phyloP scores from a whole-genome alignment of 2,888 invertebrate species.

The Pheosia tremula region DNA sequence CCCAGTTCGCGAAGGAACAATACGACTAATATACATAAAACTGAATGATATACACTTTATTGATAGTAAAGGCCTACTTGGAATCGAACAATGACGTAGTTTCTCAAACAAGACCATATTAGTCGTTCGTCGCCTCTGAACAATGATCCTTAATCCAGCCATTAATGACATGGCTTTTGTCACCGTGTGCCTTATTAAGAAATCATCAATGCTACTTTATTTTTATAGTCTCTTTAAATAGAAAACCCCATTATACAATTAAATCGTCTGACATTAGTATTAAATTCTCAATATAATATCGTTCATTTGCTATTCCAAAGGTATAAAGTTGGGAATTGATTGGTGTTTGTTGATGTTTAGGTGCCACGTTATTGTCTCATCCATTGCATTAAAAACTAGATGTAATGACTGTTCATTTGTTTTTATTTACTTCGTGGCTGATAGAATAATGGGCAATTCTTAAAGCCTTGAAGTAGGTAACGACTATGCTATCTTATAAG shows the following conservation, averaged over 20 bases:
- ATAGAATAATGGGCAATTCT: no score
- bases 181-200: conserved; percentile 55
- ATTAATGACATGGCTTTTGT: conserved; percentile 52
- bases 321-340: conserved; percentile 27
- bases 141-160: conserved; percentile 44
- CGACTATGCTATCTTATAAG: no score
- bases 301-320: conserved; percentile 24
- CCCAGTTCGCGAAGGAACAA: not conserved
- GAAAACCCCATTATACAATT: conserved; percentile 59
- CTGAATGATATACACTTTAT: conserved; percentile 38
- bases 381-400: conserved; percentile 10
- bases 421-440: not conserved
- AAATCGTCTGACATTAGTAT: conserved; percentile 47
- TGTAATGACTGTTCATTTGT: conserved; percentile 5
- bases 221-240: conserved; percentile 43
- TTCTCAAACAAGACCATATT: conserved; percentile 44
- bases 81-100: conserved; percentile 40
- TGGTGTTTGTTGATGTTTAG: conserved; percentile 22
- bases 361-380: not conserved
- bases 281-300: conserved; percentile 37
- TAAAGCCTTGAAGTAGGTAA: no score
- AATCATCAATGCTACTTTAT: conserved; percentile 43
- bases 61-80: conserved; percentile 29
- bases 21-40: conserved; percentile 6
- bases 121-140: conserved; percentile 28